Conservation (phyloP, 2,888 invertebrate genomes). For the Amitus sp. region DNA sequence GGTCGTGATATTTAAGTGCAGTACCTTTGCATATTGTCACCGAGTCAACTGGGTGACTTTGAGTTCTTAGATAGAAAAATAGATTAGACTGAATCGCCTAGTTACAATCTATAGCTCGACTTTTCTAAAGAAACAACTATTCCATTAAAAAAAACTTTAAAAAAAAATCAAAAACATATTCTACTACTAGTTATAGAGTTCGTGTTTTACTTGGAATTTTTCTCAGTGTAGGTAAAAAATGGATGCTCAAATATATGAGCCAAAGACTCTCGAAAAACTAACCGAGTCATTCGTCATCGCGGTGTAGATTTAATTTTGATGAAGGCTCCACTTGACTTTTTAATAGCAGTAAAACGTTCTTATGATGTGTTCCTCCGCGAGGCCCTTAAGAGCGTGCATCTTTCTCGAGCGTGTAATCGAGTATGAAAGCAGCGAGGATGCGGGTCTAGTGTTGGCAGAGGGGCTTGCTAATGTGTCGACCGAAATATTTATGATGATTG, state of each 20-base stretch:
- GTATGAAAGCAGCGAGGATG: constrained; percentile 25
- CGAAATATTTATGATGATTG: constrained; percentile 64
- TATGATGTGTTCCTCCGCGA: constrained; percentile 6
- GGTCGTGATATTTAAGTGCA: no score
- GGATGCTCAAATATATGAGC: no score
- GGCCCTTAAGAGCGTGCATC: constrained; percentile 7
- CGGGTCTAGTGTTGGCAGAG: constrained; percentile 47
- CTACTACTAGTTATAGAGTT: no score
- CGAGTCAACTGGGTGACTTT: no score
- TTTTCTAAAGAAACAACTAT: no score
- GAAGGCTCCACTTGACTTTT: neutral
- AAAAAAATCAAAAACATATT: no score
- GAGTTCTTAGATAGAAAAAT: no score
- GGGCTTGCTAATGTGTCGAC: constrained; percentile 61
- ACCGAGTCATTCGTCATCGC: neutral
- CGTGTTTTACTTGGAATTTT: no score
- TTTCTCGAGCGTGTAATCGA: constrained; percentile 14
- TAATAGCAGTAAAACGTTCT: neutral
- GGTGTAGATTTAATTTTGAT: neutral
- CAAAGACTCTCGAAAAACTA: neutral
- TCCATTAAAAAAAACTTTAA: no score
- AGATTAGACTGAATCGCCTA: no score
- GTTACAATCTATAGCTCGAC: no score
- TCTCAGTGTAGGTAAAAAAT: neutral
- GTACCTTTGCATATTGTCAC: no score